These are phyloP conservation scores for Crypturellus tataupa DNA, from an alignment of 2,797 vertebrate genomes.

Conservation along the genomic window DNA sequence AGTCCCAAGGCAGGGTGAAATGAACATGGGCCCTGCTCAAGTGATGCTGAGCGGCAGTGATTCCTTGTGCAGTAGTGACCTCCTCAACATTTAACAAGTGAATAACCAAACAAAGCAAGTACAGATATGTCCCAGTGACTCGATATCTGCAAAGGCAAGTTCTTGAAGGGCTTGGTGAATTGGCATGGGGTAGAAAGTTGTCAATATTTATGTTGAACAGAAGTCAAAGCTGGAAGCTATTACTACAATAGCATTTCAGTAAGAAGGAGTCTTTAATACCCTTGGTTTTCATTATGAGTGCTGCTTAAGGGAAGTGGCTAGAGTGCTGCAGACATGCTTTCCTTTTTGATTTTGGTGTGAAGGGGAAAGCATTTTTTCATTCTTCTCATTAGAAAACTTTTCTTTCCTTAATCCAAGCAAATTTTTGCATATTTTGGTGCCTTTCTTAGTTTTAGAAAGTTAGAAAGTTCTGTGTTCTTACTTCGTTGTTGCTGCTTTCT, in stretches of 20 bases:
- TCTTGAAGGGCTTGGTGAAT: not conserved
- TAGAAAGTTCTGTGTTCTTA: not conserved
- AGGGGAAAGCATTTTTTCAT: not conserved
- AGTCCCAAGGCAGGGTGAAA: not conserved
- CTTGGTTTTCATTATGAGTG: not conserved
- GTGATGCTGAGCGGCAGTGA: fast-evolving
- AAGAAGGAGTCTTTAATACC: not conserved
- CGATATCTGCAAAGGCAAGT: not conserved
- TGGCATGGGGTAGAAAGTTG: not conserved
- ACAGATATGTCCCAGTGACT: not conserved
- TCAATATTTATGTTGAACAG: not conserved
- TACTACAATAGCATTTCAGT: not conserved
- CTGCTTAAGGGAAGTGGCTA: not conserved
- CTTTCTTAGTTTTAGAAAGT: not conserved
- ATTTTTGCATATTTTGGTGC: not conserved
- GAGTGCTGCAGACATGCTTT: not conserved
- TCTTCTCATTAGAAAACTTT: fast-evolving
- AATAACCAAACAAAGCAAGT: not conserved
- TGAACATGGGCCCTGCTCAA: not conserved
- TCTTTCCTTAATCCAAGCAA: not conserved
- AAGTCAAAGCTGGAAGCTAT: not conserved
- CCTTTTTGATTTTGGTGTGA: not conserved
- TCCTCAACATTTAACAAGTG: not conserved
- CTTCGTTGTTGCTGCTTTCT: not conserved
- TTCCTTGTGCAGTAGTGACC: not conserved